These are phyloP conservation scores for Amaurobius ferox DNA, from an alignment of 2,888 invertebrate genomes.

Conservation along the genomic window DNA sequence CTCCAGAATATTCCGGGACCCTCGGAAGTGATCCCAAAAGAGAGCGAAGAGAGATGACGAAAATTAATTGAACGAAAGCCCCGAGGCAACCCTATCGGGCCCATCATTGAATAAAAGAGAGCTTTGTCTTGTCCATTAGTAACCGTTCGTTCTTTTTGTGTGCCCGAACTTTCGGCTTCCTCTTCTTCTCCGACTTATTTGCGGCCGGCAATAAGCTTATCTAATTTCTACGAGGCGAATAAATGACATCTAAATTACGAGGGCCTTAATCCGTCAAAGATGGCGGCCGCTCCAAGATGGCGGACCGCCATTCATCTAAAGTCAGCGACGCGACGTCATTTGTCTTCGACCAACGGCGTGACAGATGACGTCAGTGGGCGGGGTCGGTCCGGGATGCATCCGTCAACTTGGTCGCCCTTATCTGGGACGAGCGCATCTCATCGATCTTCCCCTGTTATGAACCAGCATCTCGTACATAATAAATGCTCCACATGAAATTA, in stretches of 20 bases:
- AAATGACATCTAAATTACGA: slow-evolving; percentile 70
- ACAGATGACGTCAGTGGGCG: slow-evolving; percentile 72
- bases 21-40: too few relatives aligned
- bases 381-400: slow-evolving; percentile 62
- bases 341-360: slow-evolving; percentile 69
- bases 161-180: not conserved
- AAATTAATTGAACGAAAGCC: slow-evolving; percentile 12
- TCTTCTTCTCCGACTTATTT: slow-evolving; percentile 29
- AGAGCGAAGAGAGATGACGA: not conserved
- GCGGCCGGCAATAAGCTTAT: slow-evolving; percentile 65
- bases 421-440: slow-evolving; percentile 47
- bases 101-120: slow-evolving; percentile 36
- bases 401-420: slow-evolving; percentile 67
- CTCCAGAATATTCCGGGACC: too few relatives aligned
- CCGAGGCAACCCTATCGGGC: not conserved
- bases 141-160: not conserved
- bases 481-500: slow-evolving; percentile 1
- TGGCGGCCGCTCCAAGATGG: slow-evolving; percentile 68
- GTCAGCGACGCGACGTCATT: slow-evolving; percentile 48
- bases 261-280: slow-evolving; percentile 68
- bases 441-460: slow-evolving; percentile 51
- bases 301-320: slow-evolving; percentile 33
- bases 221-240: slow-evolving; percentile 66
- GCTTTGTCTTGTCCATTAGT: slow-evolving; percentile 61
- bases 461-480: slow-evolving; percentile 12